Evolutionary conservation across 2,888 invertebrate genomes (phyloP).

Genomic region (Lydus trimaculatus): DNA sequence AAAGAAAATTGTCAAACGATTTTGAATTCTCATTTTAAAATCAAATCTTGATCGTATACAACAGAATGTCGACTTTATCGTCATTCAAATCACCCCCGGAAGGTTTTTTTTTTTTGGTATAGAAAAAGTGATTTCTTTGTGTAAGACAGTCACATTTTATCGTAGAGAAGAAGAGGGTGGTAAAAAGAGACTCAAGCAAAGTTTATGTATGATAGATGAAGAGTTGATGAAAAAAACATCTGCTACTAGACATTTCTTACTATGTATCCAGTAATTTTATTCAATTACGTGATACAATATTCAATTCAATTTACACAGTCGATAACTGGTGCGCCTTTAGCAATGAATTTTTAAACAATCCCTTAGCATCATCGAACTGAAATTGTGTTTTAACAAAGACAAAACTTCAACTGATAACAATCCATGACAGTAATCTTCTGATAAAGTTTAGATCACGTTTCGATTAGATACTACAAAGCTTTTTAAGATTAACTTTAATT

Average conservation of each 20-base stretch:
- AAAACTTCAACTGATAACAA: not conserved
- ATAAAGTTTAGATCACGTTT: not conserved
- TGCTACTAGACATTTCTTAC: conserved; percentile 6
- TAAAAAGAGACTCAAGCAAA: not conserved
- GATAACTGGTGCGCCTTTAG: conserved; percentile 20
- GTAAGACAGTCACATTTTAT: not conserved
- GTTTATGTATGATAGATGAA: conserved; percentile 11
- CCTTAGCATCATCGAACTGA: not conserved
- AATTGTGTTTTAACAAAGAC: not conserved
- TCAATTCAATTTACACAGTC: conserved; percentile 25
- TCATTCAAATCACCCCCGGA: not conserved
- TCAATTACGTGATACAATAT: conserved; percentile 29
- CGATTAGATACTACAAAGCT: not conserved
- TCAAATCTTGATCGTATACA: not conserved
- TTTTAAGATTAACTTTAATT: not conserved
- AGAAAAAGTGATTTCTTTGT: conserved; percentile 3
- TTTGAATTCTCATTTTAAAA: not conserved
- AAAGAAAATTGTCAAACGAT: conserved; percentile 6
- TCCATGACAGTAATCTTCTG: not conserved
- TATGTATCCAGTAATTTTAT: conserved; percentile 16
- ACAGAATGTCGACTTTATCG: not conserved
- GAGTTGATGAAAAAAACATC: conserved; percentile 14
- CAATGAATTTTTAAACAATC: conserved; percentile 24
- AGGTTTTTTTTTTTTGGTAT: not conserved
- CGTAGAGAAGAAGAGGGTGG: not conserved